Percentiles rank a stretch among this genome's conserved stretches.
Evolutionary conservation across 2,888 invertebrate species (phyloP).

Genomic region (Agrilus mali): DNA sequence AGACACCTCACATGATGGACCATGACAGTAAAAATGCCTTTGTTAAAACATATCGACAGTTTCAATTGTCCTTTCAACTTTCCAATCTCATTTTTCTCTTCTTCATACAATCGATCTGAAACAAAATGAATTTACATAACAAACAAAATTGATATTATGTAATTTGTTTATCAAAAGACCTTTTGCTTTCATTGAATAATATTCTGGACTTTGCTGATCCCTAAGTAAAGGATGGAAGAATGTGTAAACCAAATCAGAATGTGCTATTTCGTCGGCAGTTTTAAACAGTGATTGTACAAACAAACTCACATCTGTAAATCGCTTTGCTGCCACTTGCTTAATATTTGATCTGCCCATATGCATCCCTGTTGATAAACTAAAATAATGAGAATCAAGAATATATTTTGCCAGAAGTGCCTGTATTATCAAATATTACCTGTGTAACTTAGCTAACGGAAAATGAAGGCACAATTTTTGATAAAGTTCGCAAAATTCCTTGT

Average conservation of each 20-base stretch:
- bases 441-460: constrained; percentile 82
- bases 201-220: constrained; percentile 84
- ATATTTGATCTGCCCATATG: constrained; percentile 89
- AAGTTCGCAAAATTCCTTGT: constrained; percentile 93
- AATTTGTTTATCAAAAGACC: constrained; percentile 36
- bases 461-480: constrained; percentile 86
- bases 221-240: constrained; percentile 94
- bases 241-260: constrained; percentile 93
- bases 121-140: constrained; percentile 6
- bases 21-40: constrained; percentile 66
- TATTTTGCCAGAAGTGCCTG: neutral
- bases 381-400: constrained; percentile 15
- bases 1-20: constrained; percentile 85
- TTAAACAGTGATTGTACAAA: constrained; percentile 79
- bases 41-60: constrained; percentile 62
- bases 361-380: constrained; percentile 57
- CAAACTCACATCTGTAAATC: constrained; percentile 77
- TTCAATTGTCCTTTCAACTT: constrained; percentile 61
- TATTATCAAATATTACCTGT: constrained; percentile 50
- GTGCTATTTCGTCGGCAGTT: constrained; percentile 87
- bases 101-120: constrained; percentile 20
- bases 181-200: constrained; percentile 63
- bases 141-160: neutral
- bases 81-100: constrained; percentile 25
- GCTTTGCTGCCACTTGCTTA: constrained; percentile 85